Percentiles rank a stretch among this genome's conserved stretches.
phyloP scores from a whole-genome alignment of 2,797 vertebrate genomes.

The Spizella passerina region DNA sequence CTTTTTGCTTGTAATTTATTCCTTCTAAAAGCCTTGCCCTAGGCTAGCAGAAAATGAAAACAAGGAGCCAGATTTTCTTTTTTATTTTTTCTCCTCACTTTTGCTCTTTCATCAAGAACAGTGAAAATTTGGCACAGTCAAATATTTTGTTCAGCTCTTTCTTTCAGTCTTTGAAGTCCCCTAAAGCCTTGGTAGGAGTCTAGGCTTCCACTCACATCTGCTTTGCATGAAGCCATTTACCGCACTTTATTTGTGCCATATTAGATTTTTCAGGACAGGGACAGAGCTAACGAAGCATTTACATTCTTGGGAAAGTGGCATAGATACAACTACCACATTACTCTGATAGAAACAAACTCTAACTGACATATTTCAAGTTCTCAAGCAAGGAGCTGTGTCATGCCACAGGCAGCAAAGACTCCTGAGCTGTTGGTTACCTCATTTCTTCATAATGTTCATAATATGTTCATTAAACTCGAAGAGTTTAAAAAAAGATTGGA shows the following conservation, averaged over 20 bases:
- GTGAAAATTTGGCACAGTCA: conserved; percentile 66
- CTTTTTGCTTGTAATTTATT: conserved; percentile 68
- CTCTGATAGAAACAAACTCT: conserved; percentile 37
- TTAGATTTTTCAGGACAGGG: conserved; percentile 66
- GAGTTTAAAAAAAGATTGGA: too few relatives aligned
- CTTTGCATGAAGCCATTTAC: conserved; percentile 72
- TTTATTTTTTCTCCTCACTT: conserved; percentile 13
- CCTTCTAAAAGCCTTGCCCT: conserved; percentile 65
- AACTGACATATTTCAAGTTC: background rate
- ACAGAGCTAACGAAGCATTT: conserved; percentile 61
- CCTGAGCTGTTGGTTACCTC: background rate
- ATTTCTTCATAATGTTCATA: background rate
- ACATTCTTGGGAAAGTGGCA: conserved; percentile 56
- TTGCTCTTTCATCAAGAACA: conserved; percentile 71
- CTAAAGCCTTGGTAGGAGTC: conserved; percentile 59
- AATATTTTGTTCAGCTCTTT: conserved; percentile 68
- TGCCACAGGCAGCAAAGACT: background rate
- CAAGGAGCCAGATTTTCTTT: conserved; percentile 48
- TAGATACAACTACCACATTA: conserved; percentile 50
- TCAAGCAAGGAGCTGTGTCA: background rate
- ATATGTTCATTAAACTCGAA: too few relatives aligned
- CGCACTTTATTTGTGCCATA: conserved; percentile 71
- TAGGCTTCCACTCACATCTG: conserved; percentile 72
- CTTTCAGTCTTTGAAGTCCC: conserved; percentile 67
- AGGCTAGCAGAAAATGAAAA: conserved; percentile 72